Evolutionary conservation across 2,888 invertebrate genomes (phyloP), one percentile per base, ranked within the genome.

Genomic region (Notocelia uddmanniana): DNA sequence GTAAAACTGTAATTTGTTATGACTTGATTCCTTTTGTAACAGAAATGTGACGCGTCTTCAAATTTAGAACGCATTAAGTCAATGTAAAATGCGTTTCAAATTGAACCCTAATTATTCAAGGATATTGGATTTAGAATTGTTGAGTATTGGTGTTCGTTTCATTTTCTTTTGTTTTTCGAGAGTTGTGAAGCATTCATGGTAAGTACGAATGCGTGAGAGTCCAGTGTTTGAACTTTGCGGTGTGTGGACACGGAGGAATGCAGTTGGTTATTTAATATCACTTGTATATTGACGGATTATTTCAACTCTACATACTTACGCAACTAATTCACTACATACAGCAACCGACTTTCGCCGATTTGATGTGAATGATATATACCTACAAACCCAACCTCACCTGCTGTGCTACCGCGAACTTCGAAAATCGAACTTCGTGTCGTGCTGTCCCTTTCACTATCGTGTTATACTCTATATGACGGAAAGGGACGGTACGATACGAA

Each of bases 181-280:
- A 2, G 19, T 62, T 31, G 34, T 34, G 63, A 50, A 34, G 63
- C 34, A 62, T 63, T 62, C 50, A 63, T 52, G 63, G 34, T 34
- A 10, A 41, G 23, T 31, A 31, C 10, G 13, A 13, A 31, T 54
- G 37, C 52, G 64, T 52, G 64, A 52, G 64, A 64, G 64, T 54
- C 34, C 19, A 41, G 50, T 64, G 64, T 54, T 64, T 64, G 64
- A 54, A 64, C 64, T 64, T 64, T 54, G 64, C 52, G 64, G 64
- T 64, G 10, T 37, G 34, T 19, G 52, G 52, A 54, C 64, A 34
- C 3, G 6, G 13, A 31, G 52, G 64, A 64, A 64, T 64, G 64
- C 52, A 52, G 63, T 19, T 18, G 15, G 19, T 15, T 59, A 15
- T 37, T 13, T 50, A 52, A 21, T 52, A 63, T 52, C 9, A 13